Percentiles rank a stretch among this genome's conserved stretches.
These are phyloP conservation scores for Heliconius aoede DNA, from an alignment of 2,888 invertebrate species.

Conservation along the genomic window DNA sequence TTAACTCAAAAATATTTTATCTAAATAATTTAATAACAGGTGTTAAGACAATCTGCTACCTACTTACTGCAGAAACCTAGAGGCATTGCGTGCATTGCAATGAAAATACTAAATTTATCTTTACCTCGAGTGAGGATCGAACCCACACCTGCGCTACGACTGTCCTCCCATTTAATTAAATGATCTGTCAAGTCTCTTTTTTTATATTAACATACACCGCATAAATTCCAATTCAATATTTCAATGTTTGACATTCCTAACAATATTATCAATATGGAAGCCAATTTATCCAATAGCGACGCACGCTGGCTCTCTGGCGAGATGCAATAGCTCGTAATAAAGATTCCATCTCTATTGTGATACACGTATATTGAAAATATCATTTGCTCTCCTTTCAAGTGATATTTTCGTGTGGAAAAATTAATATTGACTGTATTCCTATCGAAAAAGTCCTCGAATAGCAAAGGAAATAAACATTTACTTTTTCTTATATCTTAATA, in stretches of 20 bases:
- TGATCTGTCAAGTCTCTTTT: neutral
- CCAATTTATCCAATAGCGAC: slow-evolving; percentile 37
- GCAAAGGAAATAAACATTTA: neutral
- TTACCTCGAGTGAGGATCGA: too few species aligned
- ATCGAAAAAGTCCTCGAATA: neutral
- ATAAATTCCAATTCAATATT: neutral
- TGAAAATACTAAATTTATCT: too few species aligned
- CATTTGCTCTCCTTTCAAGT: slow-evolving; percentile 18
- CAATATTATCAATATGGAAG: slow-evolving; percentile 28
- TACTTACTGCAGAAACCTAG: too few species aligned
- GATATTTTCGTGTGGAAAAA: slow-evolving; percentile 18
- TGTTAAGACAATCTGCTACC: too few species aligned
- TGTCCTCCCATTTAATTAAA: too few species aligned
- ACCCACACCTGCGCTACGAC: too few species aligned
- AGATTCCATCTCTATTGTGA: slow-evolving; percentile 28
- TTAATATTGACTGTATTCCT: slow-evolving; percentile 15
- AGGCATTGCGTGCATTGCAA: too few species aligned
- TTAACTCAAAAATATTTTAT: neutral
- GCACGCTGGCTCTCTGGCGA: slow-evolving; percentile 12
- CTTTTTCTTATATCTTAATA: neutral
- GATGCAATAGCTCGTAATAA: slow-evolving; percentile 33
- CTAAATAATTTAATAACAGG: too few species aligned
- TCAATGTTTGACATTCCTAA: slow-evolving; percentile 10
- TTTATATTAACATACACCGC: neutral
- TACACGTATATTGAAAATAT: slow-evolving; percentile 29